These are phyloP conservation scores for Aptenodytes patagonicus DNA, from an alignment of 2,113 vertebrate genomes.

Conservation along the genomic window DNA sequence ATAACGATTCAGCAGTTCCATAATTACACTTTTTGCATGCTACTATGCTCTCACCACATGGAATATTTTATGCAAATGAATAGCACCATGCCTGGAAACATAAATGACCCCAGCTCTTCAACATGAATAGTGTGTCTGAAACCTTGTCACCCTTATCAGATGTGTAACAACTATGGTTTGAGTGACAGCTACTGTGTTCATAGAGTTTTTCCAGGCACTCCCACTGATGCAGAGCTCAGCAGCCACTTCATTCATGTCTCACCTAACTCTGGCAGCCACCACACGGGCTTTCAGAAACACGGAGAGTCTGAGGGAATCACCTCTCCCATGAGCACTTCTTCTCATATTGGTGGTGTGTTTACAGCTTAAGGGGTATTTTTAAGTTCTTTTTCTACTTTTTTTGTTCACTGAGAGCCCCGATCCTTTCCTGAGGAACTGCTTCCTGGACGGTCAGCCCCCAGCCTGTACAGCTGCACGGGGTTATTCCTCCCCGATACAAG, in stretches of 20 bases:
- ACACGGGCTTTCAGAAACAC: not conserved
- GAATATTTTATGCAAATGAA: not conserved
- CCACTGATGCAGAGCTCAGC: not conserved
- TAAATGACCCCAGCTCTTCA: not conserved
- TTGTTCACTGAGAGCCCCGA: fast-evolving
- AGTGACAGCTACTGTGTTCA: not conserved
- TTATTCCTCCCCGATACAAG: not conserved
- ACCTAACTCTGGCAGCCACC: not conserved
- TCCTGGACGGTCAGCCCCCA: too few relatives aligned
- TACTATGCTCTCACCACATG: not conserved
- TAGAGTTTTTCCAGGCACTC: not conserved
- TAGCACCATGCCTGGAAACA: not conserved
- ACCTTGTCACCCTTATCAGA: too few relatives aligned
- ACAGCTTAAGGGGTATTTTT: not conserved
- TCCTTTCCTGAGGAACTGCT: not conserved
- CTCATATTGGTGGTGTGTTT: not conserved
- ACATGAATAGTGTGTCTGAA: not conserved
- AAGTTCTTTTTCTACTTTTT: not conserved
- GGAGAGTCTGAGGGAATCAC: not conserved
- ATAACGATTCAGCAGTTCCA: not conserved
- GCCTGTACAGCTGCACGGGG: not conserved
- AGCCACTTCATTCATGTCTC: not conserved
- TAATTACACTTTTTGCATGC: not conserved
- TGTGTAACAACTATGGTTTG: not conserved
- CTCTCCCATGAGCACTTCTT: not conserved